Evolutionary conservation across 2,113 vertebrate species (phyloP).

Genomic region (Macquaria australasica): DNA sequence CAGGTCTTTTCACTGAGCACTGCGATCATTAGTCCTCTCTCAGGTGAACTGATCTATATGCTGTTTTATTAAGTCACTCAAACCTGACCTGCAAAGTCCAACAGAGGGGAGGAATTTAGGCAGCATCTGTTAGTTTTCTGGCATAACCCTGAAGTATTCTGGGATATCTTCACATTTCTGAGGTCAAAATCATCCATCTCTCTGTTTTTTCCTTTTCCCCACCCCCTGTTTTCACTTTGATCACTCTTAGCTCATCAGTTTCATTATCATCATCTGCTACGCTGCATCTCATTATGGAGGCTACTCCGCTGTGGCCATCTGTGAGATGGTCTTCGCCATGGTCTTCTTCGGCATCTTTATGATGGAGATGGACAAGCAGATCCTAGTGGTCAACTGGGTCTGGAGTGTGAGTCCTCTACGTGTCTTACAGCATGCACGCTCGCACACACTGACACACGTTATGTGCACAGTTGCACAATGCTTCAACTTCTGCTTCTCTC

Average conservation of each 20-base stretch:
- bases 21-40: neutral
- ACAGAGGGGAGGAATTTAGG: constrained; percentile 29
- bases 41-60: neutral
- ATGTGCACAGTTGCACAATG: accelerated
- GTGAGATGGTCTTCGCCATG: constrained; percentile 78
- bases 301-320: constrained; percentile 77
- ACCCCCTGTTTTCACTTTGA: neutral
- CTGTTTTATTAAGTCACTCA: neutral
- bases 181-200: neutral
- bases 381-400: constrained; percentile 80
- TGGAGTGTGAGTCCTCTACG: constrained; percentile 82
- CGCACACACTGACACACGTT: neutral
- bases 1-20: neutral
- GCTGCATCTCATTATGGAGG: constrained; percentile 63
- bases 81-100: constrained; percentile 15
- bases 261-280: constrained; percentile 85
- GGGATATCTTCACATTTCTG: neutral
- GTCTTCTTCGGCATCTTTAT: constrained; percentile 84
- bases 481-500: constrained; percentile 24
- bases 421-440: neutral
- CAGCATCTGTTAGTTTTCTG: constrained; percentile 22
- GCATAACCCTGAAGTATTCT: constrained; percentile 3
- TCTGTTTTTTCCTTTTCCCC: neutral
- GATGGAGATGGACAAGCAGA: constrained; percentile 83
- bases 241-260: constrained; percentile 70